Base-by-base conservation (phyloP, 1,140 invertebrate species). In the Triops longicaudatus region DNA sequence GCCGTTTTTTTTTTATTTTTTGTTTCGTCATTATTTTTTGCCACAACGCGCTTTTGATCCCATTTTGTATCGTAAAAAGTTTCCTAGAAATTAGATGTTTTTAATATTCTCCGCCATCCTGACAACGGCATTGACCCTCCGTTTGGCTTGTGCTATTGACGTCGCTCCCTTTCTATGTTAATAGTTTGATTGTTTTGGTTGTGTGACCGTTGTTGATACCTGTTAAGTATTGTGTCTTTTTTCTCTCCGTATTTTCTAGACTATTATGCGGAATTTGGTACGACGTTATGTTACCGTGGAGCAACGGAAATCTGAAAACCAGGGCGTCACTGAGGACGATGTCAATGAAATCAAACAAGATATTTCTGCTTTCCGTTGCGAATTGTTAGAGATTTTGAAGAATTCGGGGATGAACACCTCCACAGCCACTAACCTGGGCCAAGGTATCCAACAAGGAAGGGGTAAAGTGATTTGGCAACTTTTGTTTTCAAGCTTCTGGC, bases 301-400 rank as follows among this genome's bases (percentile, higher is more conserved):
- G 84, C 96, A 98, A 85, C 86, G 95, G 50, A 95, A 95, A 83
- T 93, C 94, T 0, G 95, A 97, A 81, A 92, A 92, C 81, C 93
- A 97, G 84, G 96, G 96, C n/a, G 96, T 98, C 9, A 98, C 96
- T 0, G 96, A 98, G 85, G 97, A 99, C 83, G 97, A 99, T 85
- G 93, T 98, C 41, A 98, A 98, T 85, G 97, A 99, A 87, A 98
- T 99, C 78, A 99, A 99, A 85, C 96, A 98, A 85, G 96, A 98
- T 83, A 97, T 99, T 77, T 95, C 93, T 72, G 93, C 94, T 4
- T 96, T 97, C 85, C 89, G 94, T 71, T 97, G 93, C 85, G 97
- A 99, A 85, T 87, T 99, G 7, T 91, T 98, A 50, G 96, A 98
- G 86, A 97, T 99, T 80, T 87, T 99, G 22, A 93, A 93, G 83